Conservation (phyloP, 2,113 vertebrate species). For the Gnathonemus longibarbis region DNA sequence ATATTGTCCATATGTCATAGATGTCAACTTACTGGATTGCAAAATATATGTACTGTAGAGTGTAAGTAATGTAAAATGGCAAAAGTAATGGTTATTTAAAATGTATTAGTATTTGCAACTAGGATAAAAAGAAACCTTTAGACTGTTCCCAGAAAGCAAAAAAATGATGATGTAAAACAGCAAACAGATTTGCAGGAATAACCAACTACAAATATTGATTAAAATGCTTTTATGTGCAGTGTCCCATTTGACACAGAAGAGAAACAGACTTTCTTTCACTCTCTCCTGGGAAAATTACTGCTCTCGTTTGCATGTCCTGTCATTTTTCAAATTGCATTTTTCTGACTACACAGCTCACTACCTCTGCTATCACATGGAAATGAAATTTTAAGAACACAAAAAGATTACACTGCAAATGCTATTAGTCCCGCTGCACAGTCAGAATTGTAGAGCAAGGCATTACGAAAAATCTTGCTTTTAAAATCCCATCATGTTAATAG, state of each 20-base stretch:
- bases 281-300: conserved; percentile 32
- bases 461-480: neutral
- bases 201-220: conserved; percentile 37
- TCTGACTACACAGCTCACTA: neutral
- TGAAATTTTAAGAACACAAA: neutral
- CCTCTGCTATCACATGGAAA: neutral
- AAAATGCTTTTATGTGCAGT: conserved; percentile 31
- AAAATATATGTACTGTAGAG: neutral
- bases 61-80: neutral
- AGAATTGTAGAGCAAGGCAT: neutral
- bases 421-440: neutral
- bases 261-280: conserved; percentile 26
- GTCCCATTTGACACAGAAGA: conserved; percentile 37
- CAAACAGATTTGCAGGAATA: conserved; percentile 33
- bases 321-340: neutral
- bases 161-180: conserved; percentile 36
- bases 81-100: neutral
- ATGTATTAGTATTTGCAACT: neutral
- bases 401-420: neutral
- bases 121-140: neutral
- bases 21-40: neutral
- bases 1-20: neutral
- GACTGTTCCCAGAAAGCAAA: conserved; percentile 25
- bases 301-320: neutral
- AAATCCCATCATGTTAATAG: neutral